phyloP scores from a whole-genome alignment of 1,140 invertebrate species.

The Sycophaga agraensis region DNA sequence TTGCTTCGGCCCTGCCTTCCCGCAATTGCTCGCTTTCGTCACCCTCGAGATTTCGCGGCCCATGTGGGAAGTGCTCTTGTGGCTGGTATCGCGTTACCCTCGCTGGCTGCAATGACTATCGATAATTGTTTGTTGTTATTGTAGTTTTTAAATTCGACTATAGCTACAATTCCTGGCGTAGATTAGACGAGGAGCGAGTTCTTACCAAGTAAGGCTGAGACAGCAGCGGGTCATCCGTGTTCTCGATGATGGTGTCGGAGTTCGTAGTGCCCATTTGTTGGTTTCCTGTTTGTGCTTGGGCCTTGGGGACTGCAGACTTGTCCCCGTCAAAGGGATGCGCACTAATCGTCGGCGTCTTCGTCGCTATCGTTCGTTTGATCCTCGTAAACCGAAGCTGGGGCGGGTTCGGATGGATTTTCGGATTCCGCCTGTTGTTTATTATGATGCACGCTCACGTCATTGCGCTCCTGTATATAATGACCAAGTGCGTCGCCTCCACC shows the following conservation, averaged over 20 bases:
- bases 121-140: too few species aligned
- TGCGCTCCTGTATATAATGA: slow-evolving; percentile 51
- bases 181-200: too few species aligned
- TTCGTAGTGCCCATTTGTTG: slow-evolving; percentile 42
- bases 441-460: slow-evolving; percentile 46
- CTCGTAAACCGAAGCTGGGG: slow-evolving; percentile 61
- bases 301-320: slow-evolving; percentile 44
- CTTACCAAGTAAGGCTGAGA: slow-evolving; percentile 50
- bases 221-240: slow-evolving; percentile 39
- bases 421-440: slow-evolving; percentile 39
- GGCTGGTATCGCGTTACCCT: slow-evolving; percentile 57
- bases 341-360: slow-evolving; percentile 52
- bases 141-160: too few species aligned
- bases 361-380: slow-evolving; percentile 65
- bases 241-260: slow-evolving; percentile 47
- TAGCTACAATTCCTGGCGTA: too few species aligned
- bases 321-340: slow-evolving; percentile 52
- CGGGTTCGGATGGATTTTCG: too few species aligned
- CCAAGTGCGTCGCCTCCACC: slow-evolving; percentile 42
- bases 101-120: slow-evolving; percentile 53
- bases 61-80: slow-evolving; percentile 79
- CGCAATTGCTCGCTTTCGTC: slow-evolving; percentile 34
- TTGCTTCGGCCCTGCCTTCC: slow-evolving; percentile 9
- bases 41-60: slow-evolving; percentile 70
- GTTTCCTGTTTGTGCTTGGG: slow-evolving; percentile 58